Base-by-base conservation (phyloP, 1,140 invertebrate genomes). In the Halictus rubicundus region DNA sequence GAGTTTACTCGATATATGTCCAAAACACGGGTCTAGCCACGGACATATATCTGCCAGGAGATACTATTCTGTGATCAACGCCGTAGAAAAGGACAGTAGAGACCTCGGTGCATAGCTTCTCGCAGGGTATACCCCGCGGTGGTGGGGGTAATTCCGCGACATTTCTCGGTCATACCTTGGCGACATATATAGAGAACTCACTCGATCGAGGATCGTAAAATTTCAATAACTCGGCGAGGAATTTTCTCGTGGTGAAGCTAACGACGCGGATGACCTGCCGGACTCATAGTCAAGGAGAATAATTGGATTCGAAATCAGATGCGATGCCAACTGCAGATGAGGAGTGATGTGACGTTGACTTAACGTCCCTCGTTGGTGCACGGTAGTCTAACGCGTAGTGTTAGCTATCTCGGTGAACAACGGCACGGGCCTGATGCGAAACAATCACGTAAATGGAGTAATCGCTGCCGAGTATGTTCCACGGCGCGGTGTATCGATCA, bases 231-330 rank as follows among this genome's bases (percentile, higher is more conserved):
- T 57, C 12, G 27, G 19, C 14, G 54, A 19, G 61, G n/a, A 70
- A 77, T 37, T 70, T 77, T 39, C 42, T 5, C 54, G 57, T 12
- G 19, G 0, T 12, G 23, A 9, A 25, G 57, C 9, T 16, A 19
- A 0, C 42, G 5, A 49, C 21, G n/a, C 16, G 46, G 39, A 4
- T n/a, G 16, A 21, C 57, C 16, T 4, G 27, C 16, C 27, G 32
- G 25, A 23, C 32, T 60, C 52, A 57, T 52, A 37, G 19, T 27
- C 42, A 10, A 54, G 46, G 59, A 42, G 68, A 64, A 72, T 87
- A 89, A 85, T 88, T 88, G 85, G 83, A 85, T 89, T 71, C 75
- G 83, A 87, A 88, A 89, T 82, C 82, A 85, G 80, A 87, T 77
- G 83, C 83, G 82, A 80, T 85, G 78, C 69, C 82, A 85, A 82